Conservation (phyloP, 2,113 vertebrate genomes). For the Macrotus californicus region DNA sequence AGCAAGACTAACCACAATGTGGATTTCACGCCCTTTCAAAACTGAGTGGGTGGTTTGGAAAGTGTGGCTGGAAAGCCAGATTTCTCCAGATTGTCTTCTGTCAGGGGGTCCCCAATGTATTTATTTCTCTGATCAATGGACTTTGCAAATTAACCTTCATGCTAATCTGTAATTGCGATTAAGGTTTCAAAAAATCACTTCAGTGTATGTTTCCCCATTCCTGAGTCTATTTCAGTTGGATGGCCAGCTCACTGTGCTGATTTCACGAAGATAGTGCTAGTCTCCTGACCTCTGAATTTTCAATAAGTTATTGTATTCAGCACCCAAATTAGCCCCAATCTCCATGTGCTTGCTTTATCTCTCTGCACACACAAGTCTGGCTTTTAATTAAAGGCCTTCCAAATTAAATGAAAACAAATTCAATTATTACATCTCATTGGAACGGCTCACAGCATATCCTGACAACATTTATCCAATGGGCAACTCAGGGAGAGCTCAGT, state of each 20-base stretch:
- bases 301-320: constrained; percentile 82
- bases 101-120: constrained; percentile 70
- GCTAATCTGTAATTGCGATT: constrained; percentile 78
- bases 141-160: constrained; percentile 79
- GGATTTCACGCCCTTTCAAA: neutral
- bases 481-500: constrained; percentile 67
- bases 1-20: accelerated
- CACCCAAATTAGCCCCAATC: constrained; percentile 80
- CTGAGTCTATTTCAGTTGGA: constrained; percentile 59
- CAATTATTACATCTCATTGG: constrained; percentile 85
- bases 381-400: constrained; percentile 88
- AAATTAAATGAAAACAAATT: constrained; percentile 88
- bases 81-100: constrained; percentile 51
- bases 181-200: constrained; percentile 81
- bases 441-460: constrained; percentile 75
- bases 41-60: neutral
- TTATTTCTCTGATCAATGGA: constrained; percentile 81
- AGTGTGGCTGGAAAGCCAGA: neutral
- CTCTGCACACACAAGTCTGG: constrained; percentile 79
- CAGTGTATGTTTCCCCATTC: constrained; percentile 62
- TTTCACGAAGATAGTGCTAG: constrained; percentile 77
- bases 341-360: constrained; percentile 82
- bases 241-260: constrained; percentile 66
- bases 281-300: constrained; percentile 80
- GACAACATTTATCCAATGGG: constrained; percentile 72